These are phyloP conservation scores for Danio choprae DNA, from an alignment of 2,797 vertebrate genomes.

Conservation along the genomic window DNA sequence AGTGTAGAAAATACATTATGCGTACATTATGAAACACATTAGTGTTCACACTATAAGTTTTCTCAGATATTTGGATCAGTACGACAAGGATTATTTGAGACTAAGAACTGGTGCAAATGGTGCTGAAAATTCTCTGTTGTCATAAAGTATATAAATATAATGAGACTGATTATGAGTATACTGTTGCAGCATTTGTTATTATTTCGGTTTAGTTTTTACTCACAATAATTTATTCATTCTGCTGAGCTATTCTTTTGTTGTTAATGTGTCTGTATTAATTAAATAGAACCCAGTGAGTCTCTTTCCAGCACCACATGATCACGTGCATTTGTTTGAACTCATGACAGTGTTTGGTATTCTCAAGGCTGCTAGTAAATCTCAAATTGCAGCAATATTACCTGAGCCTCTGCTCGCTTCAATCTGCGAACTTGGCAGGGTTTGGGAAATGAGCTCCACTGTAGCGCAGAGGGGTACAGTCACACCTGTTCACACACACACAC, in stretches of 20 bases:
- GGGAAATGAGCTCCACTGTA: constrained; percentile 24
- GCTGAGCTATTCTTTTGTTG: background rate
- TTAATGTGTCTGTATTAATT: background rate
- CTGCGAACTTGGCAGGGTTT: constrained; percentile 47
- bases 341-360: constrained; percentile 4
- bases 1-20: too few relatives aligned
- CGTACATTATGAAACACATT: too few relatives aligned
- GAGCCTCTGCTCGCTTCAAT: constrained; percentile 17
- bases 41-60: too few relatives aligned
- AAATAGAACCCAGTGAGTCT: background rate
- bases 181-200: too few relatives aligned
- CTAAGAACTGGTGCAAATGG: too few relatives aligned
- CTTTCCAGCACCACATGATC: background rate
- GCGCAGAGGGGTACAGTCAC: constrained; percentile 35
- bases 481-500: constrained; percentile 25
- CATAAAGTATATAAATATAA: too few relatives aligned
- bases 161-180: too few relatives aligned
- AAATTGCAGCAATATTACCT: constrained; percentile 4
- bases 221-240: too few relatives aligned
- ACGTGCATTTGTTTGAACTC: background rate
- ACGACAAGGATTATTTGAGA: too few relatives aligned
- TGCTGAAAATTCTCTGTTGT: too few relatives aligned
- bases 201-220: background rate
- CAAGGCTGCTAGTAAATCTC: constrained; percentile 13
- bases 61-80: background rate